A percentile compares a stretch with the other conserved stretches of the same genome.
Evolutionary conservation across 2,797 vertebrate genomes (phyloP).

Genomic region (Huso huso): DNA sequence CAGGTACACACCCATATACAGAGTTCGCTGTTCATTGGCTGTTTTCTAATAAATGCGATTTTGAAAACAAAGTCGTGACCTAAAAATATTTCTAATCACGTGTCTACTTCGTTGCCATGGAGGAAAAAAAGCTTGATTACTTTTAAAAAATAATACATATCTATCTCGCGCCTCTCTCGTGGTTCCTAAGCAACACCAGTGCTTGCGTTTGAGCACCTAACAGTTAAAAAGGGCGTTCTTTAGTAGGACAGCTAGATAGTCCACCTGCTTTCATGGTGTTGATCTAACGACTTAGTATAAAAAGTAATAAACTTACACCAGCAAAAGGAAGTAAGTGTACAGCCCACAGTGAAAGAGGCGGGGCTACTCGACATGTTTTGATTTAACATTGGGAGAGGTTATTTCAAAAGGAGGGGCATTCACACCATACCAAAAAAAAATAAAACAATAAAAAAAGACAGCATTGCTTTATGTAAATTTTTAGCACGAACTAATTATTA

Average conservation of each 20-base stretch:
- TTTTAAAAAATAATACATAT: not conserved
- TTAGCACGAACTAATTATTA: not conserved
- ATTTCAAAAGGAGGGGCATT: not conserved
- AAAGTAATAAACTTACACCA: not conserved
- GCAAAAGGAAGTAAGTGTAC: not conserved
- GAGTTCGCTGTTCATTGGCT: too few relatives aligned
- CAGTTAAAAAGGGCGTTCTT: too few relatives aligned
- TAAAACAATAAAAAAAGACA: not conserved
- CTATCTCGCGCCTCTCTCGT: too few relatives aligned
- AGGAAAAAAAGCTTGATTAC: not conserved
- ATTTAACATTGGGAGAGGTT: conserved; percentile 10
- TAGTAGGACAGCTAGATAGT: too few relatives aligned
- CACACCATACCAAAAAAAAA: too few relatives aligned
- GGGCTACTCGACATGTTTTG: not conserved
- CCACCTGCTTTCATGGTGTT: too few relatives aligned
- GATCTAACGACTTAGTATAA: too few relatives aligned
- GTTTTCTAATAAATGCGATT: not conserved
- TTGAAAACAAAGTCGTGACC: not conserved
- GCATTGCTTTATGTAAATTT: not conserved
- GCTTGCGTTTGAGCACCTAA: too few relatives aligned
- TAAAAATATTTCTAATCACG: not conserved
- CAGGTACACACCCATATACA: too few relatives aligned
- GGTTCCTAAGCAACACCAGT: too few relatives aligned
- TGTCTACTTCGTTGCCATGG: not conserved
- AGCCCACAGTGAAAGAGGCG: not conserved